Evolutionary conservation across 92 coral and sea anemone species (phyloP).

Genomic region (Phenganax marumi): DNA sequence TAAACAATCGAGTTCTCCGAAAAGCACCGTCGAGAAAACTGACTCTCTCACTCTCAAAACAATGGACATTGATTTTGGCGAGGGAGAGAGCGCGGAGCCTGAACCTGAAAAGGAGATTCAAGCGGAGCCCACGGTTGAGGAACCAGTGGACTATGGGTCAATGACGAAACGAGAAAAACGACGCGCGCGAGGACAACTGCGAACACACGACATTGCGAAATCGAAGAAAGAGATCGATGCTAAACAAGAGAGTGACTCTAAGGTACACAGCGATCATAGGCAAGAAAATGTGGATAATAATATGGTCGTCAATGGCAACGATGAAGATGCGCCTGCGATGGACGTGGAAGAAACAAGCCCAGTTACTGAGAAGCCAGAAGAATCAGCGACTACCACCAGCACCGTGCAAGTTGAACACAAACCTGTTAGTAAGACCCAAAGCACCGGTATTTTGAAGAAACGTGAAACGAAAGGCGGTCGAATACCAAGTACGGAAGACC

Average conservation of each 20-base stretch:
- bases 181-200: conserved; percentile 33
- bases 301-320: neutral
- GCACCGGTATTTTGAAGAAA: conserved; percentile 36
- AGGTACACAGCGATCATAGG: no score
- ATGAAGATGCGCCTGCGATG: neutral
- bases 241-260: neutral
- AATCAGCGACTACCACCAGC: neutral
- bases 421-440: conserved; percentile 2
- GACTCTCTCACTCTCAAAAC: conserved; percentile 32
- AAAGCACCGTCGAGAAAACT: conserved; percentile 7
- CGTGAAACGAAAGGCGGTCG: conserved; percentile 1
- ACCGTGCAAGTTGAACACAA: conserved; percentile 23
- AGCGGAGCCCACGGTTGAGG: neutral
- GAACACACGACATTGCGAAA: conserved; percentile 30
- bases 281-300: neutral
- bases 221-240: conserved; percentile 37
- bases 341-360: conserved; percentile 5
- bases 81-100: conserved; percentile 20
- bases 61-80: conserved; percentile 45
- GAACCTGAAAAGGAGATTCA: neutral
- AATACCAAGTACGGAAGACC: conserved; percentile 31
- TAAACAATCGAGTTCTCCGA: conserved; percentile 34
- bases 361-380: neutral
- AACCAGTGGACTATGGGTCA: conserved; percentile 11
- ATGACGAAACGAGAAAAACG: conserved; percentile 38